Base-by-base conservation (phyloP, 2,113 vertebrate species). In the Notechis scutatus region DNA sequence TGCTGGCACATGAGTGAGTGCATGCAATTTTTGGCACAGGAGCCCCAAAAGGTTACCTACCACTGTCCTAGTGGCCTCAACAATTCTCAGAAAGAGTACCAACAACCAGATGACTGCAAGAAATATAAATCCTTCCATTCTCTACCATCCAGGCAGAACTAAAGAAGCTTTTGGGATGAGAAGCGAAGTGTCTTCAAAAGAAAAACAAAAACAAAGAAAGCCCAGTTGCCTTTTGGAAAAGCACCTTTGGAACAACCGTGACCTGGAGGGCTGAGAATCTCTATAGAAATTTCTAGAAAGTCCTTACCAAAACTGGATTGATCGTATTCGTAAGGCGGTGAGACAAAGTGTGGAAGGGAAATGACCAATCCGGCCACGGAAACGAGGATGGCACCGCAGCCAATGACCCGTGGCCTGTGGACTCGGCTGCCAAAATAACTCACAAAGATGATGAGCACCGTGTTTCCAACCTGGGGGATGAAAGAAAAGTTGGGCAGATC, bases 351-450 rank as follows among this genome's bases (percentile, higher is more conserved):
- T 0, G 99, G 99, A 52, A 99, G 88, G 0, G 98, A 95, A 96
- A 99, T 99, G 50, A 99, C 96, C 93, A 99, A 96, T 0, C 98
- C 98, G 0, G 99, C 98, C 94, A 98, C 6, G 20, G 98, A 97
- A 15, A 98, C 98, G 0, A 99, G 95, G 87, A 99, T 88, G 2
- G 98, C 99, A 8, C 99, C 99, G 0, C 69, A 96, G 11, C 98
- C 99, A 0, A 99, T 99, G 94, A 98, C 96, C 2, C 98, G 98
- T 0, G 99, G 99, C 5, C 99, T 95, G 96, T 99, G 99, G 1
- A 99, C 98, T 0, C 98, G 96, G 95, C 98, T 99, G 52, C 99
- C 99, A 0, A 99, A 97, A 96, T 99, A 99, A 92, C 99, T 99
- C 85, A 99, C 97, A 6, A 99, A 99, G 92, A 99, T 97, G 0